phyloP scores from a whole-genome alignment of 2,113 vertebrate species.

The Notothenia rossii region DNA sequence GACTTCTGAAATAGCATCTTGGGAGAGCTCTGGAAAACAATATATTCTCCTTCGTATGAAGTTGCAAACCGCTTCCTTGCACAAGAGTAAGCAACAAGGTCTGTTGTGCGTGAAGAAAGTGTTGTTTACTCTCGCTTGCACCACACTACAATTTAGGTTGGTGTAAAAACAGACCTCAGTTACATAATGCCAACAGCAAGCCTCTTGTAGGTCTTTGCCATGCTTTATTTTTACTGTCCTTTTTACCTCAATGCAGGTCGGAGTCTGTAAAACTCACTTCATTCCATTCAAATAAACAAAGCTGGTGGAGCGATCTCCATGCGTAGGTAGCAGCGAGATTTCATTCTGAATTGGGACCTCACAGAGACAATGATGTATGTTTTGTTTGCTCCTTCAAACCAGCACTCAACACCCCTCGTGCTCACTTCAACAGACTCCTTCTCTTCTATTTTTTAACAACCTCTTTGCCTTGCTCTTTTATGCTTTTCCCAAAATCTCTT shows the following conservation, averaged over 20 bases:
- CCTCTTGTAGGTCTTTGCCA: constrained; percentile 32
- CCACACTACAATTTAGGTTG: constrained; percentile 69
- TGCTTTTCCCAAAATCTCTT: constrained; percentile 68
- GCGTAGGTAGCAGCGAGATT: constrained; percentile 6
- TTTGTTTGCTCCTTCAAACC: constrained; percentile 56
- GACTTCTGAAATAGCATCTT: constrained; percentile 72
- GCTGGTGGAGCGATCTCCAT: background rate
- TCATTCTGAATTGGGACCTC: constrained; percentile 35
- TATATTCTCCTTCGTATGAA: constrained; percentile 68
- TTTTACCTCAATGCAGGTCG: background rate
- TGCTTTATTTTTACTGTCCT: background rate
- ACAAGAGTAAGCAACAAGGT: constrained; percentile 52
- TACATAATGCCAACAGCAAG: constrained; percentile 35
- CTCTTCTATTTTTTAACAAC: constrained; percentile 79
- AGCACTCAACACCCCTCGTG: constrained; percentile 52
- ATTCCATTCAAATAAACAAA: constrained; percentile 19
- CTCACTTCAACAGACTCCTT: constrained; percentile 61
- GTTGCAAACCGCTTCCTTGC: constrained; percentile 72
- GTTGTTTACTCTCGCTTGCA: constrained; percentile 27
- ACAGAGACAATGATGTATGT: constrained; percentile 65
- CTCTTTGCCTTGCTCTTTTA: constrained; percentile 65
- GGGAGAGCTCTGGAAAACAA: constrained; percentile 71
- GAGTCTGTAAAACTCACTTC: constrained; percentile 21
- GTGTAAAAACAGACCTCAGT: constrained; percentile 60
- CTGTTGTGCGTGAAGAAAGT: constrained; percentile 56